A percentile compares a stretch with the other conserved stretches of the same genome.
These are phyloP conservation scores for Trissolcus japonicus DNA, from an alignment of 2,888 invertebrate genomes.

Conservation along the genomic window DNA sequence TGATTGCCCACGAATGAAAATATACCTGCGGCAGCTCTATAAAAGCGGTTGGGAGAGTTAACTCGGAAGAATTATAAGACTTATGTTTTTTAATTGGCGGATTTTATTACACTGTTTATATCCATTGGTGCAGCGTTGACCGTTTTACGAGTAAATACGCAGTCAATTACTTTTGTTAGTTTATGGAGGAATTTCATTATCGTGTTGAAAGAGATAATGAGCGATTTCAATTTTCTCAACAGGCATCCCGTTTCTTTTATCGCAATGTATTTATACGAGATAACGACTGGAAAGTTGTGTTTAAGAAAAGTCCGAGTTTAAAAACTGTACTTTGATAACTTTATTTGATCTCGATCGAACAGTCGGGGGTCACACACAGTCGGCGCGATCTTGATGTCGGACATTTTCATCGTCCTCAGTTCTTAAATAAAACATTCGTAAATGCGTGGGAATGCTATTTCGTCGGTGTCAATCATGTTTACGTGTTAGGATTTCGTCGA, in stretches of 20 bases:
- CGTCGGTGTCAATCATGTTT: conserved; percentile 32
- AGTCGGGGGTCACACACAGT: conserved; percentile 9
- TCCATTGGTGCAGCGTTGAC: conserved; percentile 16
- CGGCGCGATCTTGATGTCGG: conserved; percentile 6
- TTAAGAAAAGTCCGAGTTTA: conserved; percentile 25
- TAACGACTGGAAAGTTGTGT: conserved; percentile 44
- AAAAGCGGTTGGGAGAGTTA: conserved; percentile 25
- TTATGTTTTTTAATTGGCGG: conserved; percentile 49
- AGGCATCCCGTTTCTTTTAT: conserved; percentile 34
- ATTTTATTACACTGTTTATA: conserved; percentile 55
- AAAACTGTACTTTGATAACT: conserved; percentile 29
- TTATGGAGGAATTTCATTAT: conserved; percentile 48
- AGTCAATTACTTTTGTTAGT: conserved; percentile 46
- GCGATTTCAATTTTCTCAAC: conserved; percentile 48
- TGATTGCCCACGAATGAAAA: conserved; percentile 43
- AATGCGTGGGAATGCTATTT: conserved; percentile 27
- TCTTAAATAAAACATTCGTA: conserved; percentile 17
- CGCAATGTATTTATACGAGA: conserved; percentile 38
- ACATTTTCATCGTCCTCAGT: conserved; percentile 18
- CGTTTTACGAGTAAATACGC: conserved; percentile 32
- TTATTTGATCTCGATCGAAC: conserved; percentile 37
- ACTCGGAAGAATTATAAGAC: conserved; percentile 25
- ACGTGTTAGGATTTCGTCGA: conserved; percentile 7
- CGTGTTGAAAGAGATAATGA: conserved; percentile 53
- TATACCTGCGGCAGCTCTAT: conserved; percentile 28